These are phyloP conservation scores for Ceyx melanurus DNA, from an alignment of 2,113 vertebrate genomes.

Conservation along the genomic window DNA sequence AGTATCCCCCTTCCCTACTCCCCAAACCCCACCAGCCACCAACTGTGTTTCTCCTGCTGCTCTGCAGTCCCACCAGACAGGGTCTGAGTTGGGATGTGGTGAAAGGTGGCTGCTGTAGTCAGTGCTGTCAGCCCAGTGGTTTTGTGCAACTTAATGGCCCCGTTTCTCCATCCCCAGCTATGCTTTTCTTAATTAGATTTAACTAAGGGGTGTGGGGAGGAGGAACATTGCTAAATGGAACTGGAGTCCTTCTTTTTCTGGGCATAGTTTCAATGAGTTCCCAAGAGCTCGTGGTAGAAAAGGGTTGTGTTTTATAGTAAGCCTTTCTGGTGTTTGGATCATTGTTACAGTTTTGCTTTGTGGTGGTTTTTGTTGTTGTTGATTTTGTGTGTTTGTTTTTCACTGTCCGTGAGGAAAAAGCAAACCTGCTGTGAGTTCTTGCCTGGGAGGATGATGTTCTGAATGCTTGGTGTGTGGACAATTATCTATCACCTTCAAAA, in stretches of 20 bases:
- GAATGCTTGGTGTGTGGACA: rapidly evolving
- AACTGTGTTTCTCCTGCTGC: background rate
- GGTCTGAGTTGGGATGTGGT: background rate
- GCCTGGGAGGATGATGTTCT: background rate
- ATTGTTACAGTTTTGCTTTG: background rate
- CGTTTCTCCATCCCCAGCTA: background rate
- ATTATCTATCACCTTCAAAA: background rate
- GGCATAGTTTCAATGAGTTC: background rate
- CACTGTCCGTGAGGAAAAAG: background rate
- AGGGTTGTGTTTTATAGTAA: background rate
- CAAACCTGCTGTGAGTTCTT: background rate
- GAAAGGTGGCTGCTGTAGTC: background rate
- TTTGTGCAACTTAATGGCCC: background rate
- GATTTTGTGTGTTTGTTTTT: background rate
- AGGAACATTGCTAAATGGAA: background rate
- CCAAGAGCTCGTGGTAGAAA: background rate
- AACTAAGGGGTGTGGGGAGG: background rate
- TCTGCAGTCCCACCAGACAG: background rate
- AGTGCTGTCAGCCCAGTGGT: background rate
- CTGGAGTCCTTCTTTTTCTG: background rate
- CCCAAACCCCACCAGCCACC: background rate
- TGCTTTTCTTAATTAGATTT: background rate
- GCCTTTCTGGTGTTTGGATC: background rate
- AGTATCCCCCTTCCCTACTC: background rate
- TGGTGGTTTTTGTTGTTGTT: background rate